Evolutionary conservation across 2,113 vertebrate genomes (phyloP), one percentile per base, ranked within the genome.

Genomic region (Rousettus leschenaultii): DNA sequence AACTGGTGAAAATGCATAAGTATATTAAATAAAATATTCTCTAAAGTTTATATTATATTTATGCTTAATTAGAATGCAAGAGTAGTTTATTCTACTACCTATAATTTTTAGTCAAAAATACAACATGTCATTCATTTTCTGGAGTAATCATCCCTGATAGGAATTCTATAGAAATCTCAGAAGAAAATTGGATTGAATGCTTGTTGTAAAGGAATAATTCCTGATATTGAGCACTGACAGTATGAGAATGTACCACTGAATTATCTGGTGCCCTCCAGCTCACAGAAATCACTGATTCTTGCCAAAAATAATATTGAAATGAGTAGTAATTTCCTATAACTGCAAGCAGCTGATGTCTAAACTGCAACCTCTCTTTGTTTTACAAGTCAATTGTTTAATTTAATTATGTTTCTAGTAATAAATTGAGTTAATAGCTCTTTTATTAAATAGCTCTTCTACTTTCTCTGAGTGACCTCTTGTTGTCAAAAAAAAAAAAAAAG

Each of bases 401-500:
- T 66, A 66, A 80, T 82, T 93, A 22, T 40, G 21, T 84, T 95
- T 59, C 77, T 35, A 73, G 43, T 89, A 38, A 33, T 86, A 63
- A 51, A 38, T 26, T 14, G 28, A 89, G 0, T 71, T 38, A 95
- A 66, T 91, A 96, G 68, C 59, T 89, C n/a, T 57, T 78, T 73
- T 57, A 43, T 63, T 13, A 28, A 57, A 35, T 0, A 82, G n/a
- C 24, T 77, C 14, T 78, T 65, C 43, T 63, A 2, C 51, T 33
- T 86, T 96, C 55, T 84, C 71, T 95, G n/a, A 92, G 45, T 95
- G 65, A 91, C 66, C 90, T 97, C 91, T 83, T 95, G 35, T 83
- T 87, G 43, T 43, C 43, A 43, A 43, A 43, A 43, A 91, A 91
- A n/a, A n/a, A 86, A 91, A 16, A 55, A 48, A 97, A 97, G 15